Percentiles rank a stretch among this genome's conserved stretches.
These are phyloP conservation scores for Polylopha cassiicola DNA, from an alignment of 2,888 invertebrate species.

Conservation along the genomic window DNA sequence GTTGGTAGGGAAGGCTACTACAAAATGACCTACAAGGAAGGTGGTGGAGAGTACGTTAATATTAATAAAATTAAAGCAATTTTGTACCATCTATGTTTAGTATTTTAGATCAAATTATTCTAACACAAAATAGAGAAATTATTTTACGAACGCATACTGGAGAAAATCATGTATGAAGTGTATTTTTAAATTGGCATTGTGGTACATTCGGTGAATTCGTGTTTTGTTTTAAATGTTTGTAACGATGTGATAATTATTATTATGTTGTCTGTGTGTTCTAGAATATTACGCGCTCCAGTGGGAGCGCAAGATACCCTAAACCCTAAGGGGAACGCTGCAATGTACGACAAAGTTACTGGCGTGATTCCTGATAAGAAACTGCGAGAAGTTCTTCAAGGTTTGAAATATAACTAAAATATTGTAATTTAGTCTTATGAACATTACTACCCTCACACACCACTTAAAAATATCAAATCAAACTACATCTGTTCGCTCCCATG, in stretches of 20 bases:
- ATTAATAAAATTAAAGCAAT: not conserved
- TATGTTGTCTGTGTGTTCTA: constrained; percentile 24
- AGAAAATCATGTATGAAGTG: not conserved
- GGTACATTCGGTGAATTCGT: not conserved
- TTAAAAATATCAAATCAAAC: too few species aligned
- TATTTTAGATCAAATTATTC: too few species aligned
- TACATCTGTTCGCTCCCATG: too few species aligned
- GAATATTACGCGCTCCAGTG: constrained; percentile 43
- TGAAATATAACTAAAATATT: not conserved
- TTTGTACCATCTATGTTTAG: too few species aligned
- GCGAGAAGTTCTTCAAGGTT: constrained; percentile 41
- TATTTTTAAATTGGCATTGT: not conserved
- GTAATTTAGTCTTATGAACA: not conserved
- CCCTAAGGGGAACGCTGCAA: constrained; percentile 31
- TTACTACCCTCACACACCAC: too few species aligned
- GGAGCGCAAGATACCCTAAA: constrained; percentile 36
- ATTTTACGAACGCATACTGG: too few species aligned
- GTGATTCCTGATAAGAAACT: constrained; percentile 48
- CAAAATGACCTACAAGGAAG: constrained; percentile 48
- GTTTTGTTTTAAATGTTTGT: not conserved
- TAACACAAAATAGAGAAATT: too few species aligned
- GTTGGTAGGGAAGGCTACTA: constrained; percentile 42
- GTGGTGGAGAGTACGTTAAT: constrained; percentile 41
- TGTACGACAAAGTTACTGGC: constrained; percentile 34
- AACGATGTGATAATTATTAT: constrained; percentile 25